Percentiles rank a stretch among this genome's conserved stretches.
Evolutionary conservation across 2,113 vertebrate species (phyloP).

Genomic region (Tautogolabrus adspersus): DNA sequence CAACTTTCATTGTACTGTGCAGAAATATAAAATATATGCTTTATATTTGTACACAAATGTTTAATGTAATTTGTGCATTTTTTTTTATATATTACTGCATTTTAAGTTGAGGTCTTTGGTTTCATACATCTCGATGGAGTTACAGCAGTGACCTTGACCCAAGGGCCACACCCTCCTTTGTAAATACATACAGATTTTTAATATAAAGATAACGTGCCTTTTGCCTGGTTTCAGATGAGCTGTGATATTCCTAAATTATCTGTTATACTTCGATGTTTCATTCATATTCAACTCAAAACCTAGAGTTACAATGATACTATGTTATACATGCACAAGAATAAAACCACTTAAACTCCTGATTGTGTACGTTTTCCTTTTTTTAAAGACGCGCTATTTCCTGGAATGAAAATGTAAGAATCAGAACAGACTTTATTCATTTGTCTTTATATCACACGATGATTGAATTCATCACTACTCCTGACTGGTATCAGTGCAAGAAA

Average conservation of each 20-base stretch:
- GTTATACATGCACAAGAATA: constrained; percentile 56
- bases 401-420: background rate
- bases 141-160: constrained; percentile 43
- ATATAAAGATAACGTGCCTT: constrained; percentile 60
- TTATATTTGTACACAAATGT: constrained; percentile 71
- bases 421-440: background rate
- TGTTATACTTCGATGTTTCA: constrained; percentile 17
- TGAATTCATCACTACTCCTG: background rate
- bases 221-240: constrained; percentile 55
- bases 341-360: constrained; percentile 43
- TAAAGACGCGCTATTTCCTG: background rate
- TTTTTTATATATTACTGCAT: constrained; percentile 57
- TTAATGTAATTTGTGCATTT: constrained; percentile 56
- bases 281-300: constrained; percentile 31
- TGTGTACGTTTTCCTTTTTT: constrained; percentile 12
- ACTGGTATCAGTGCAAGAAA: background rate
- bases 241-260: constrained; percentile 59
- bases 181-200: constrained; percentile 73
- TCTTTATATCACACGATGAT: background rate
- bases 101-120: constrained; percentile 26
- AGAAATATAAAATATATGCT: constrained; percentile 43
- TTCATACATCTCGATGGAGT: constrained; percentile 38
- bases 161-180: constrained; percentile 56
- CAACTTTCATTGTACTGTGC: constrained; percentile 41
- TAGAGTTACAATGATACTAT: constrained; percentile 33